A percentile compares a stretch with the other conserved stretches of the same genome.
These are phyloP conservation scores for Octomys mimax DNA, from an alignment of 2,797 vertebrate genomes.

Conservation along the genomic window DNA sequence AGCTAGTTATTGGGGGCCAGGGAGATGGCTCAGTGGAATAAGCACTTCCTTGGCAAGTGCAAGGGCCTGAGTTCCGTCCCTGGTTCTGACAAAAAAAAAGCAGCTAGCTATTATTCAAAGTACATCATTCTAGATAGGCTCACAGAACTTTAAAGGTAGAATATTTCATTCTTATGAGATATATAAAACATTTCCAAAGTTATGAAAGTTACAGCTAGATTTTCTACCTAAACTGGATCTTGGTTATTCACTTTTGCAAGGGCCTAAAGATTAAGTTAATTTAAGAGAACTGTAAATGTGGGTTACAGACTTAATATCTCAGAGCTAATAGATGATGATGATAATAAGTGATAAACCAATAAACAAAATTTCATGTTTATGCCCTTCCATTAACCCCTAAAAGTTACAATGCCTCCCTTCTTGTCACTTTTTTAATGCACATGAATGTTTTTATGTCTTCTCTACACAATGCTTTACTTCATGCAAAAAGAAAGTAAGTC, in stretches of 20 bases:
- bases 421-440: neutral
- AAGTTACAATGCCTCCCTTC: neutral
- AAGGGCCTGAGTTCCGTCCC: too few species aligned
- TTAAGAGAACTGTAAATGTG: neutral
- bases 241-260: neutral
- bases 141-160: neutral
- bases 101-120: neutral
- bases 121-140: neutral
- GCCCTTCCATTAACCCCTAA: neutral
- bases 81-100: too few species aligned
- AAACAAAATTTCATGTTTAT: neutral
- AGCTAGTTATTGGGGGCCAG: neutral
- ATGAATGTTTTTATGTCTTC: neutral
- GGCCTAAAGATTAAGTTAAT: neutral
- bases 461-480: neutral
- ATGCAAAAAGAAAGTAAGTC: neutral
- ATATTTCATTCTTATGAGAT: neutral
- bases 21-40: too few species aligned
- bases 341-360: neutral
- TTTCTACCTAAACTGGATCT: neutral
- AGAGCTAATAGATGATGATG: neutral
- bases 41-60: too few species aligned
- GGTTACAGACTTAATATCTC: neutral
- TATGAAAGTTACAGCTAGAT: neutral
- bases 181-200: neutral